Conservation (phyloP, 2,113 vertebrate species). For the Hemicordylus capensis region DNA sequence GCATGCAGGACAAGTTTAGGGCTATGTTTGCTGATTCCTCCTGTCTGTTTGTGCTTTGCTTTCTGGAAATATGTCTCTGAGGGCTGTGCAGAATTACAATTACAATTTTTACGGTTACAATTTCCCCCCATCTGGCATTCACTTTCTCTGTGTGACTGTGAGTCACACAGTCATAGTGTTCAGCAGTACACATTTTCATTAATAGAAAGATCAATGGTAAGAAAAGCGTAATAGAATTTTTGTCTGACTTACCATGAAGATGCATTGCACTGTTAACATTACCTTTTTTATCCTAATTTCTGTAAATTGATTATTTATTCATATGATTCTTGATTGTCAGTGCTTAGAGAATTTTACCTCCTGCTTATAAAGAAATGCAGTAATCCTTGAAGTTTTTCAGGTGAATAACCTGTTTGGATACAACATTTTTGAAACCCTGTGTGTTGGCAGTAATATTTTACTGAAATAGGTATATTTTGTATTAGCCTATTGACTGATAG, state of each 20-base stretch:
- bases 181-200: neutral
- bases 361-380: neutral
- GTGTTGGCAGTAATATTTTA: neutral
- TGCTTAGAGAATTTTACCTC: neutral
- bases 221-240: neutral
- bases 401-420: neutral
- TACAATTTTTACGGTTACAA: too few species aligned
- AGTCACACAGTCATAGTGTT: neutral
- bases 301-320: neutral
- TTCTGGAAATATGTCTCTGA: too few species aligned
- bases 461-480: neutral
- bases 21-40: too few species aligned
- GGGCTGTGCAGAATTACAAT: too few species aligned
- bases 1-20: too few species aligned
- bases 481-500: neutral
- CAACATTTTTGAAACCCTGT: neutral
- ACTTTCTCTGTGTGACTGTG: rapidly evolving
- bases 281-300: neutral
- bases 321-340: neutral
- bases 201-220: neutral
- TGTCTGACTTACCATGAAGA: neutral
- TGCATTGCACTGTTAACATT: neutral
- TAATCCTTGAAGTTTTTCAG: neutral
- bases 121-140: too few species aligned
- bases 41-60: too few species aligned